Conservation (phyloP, 2,113 vertebrate species). For the Erythrolamprus reginae region DNA sequence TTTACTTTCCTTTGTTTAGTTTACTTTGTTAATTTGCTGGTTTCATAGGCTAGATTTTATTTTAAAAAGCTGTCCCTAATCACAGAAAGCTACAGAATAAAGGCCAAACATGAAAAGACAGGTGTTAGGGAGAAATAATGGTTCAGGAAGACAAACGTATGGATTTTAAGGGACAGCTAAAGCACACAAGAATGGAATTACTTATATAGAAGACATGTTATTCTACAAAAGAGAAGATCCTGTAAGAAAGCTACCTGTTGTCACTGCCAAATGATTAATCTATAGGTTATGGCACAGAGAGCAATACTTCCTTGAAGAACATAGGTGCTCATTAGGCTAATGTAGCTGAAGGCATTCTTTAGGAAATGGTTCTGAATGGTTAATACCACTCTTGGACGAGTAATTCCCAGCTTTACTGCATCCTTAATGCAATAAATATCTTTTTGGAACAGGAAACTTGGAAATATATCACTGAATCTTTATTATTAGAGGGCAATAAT, state of each 20-base stretch:
- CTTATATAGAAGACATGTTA: neutral
- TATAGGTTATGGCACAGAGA: neutral
- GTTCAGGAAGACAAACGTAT: neutral
- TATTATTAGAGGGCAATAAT: neutral
- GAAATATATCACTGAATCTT: neutral
- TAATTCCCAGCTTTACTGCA: neutral
- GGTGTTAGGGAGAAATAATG: neutral
- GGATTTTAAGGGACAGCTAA: neutral
- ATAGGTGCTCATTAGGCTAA: neutral
- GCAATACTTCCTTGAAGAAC: neutral
- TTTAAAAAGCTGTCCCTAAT: neutral
- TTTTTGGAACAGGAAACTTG: neutral
- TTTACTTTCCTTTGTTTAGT: neutral
- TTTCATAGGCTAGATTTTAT: neutral
- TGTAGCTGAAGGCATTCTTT: neutral
- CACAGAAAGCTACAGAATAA: neutral
- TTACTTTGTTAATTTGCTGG: neutral
- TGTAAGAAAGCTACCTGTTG: neutral
- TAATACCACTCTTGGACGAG: neutral
- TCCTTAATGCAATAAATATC: too few relatives aligned
- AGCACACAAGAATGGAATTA: neutral
- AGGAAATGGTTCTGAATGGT: neutral
- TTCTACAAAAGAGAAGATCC: neutral
- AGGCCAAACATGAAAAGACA: neutral
- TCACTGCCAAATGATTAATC: neutral